These are phyloP conservation scores for Catocala sponsa DNA, from an alignment of 2,888 invertebrate species.

Conservation along the genomic window DNA sequence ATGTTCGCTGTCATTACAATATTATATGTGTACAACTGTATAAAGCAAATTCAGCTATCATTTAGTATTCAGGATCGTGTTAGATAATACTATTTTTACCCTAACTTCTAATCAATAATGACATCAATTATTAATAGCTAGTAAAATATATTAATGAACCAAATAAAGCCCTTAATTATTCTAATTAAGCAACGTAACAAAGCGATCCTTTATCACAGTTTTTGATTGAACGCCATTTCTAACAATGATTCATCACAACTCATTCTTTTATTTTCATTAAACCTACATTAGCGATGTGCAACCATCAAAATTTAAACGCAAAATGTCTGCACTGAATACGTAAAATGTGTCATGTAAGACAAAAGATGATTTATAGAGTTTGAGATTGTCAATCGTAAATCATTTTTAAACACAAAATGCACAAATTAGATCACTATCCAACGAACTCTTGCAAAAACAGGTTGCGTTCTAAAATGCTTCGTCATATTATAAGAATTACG, in stretches of 20 bases:
- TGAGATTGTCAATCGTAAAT: constrained; percentile 8
- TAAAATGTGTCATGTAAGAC: constrained; percentile 45
- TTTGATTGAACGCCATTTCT: no score
- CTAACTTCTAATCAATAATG: no score
- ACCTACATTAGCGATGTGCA: constrained; percentile 39
- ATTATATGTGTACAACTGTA: no score
- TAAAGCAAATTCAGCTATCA: no score
- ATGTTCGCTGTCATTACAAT: no score
- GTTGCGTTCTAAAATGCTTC: constrained; percentile 11
- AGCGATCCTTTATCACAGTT: no score
- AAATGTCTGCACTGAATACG: constrained; percentile 38
- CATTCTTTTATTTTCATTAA: constrained; percentile 13
- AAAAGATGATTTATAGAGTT: constrained; percentile 64
- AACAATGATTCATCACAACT: neutral
- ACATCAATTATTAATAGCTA: no score
- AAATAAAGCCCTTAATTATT: no score
- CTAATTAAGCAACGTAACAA: no score
- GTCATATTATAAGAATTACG: constrained; percentile 13
- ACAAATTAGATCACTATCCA: constrained; percentile 7
- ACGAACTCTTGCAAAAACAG: constrained; percentile 1
- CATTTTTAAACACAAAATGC: constrained; percentile 2
- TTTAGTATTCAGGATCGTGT: no score
- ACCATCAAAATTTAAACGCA: constrained; percentile 53
- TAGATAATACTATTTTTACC: no score
- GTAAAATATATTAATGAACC: no score